These are phyloP conservation scores for Leptoclinus maculatus DNA, from an alignment of 2,797 vertebrate genomes.

Conservation along the genomic window DNA sequence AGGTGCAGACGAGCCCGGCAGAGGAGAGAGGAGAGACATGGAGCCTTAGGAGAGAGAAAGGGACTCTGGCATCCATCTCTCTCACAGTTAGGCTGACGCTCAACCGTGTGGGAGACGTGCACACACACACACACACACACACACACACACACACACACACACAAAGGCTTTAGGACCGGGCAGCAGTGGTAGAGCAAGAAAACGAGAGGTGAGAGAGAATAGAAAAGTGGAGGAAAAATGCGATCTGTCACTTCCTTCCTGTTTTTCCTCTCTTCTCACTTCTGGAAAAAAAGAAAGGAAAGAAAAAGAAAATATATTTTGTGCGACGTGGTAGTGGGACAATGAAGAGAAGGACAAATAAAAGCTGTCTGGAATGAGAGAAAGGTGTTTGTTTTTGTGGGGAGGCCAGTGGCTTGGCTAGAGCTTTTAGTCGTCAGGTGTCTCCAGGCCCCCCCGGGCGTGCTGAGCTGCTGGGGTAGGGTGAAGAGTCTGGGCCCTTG, in stretches of 20 bases:
- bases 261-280: slow-evolving; percentile 55
- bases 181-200: slow-evolving; percentile 55
- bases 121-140: no score
- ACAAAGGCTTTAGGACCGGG: slow-evolving; percentile 30
- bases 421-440: slow-evolving; percentile 81
- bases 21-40: slow-evolving; percentile 71
- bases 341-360: background rate
- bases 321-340: background rate
- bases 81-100: slow-evolving; percentile 68
- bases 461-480: slow-evolving; percentile 64
- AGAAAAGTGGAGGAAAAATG: slow-evolving; percentile 73
- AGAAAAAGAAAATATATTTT: slow-evolving; percentile 56
- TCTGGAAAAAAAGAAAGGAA: slow-evolving; percentile 43
- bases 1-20: slow-evolving; percentile 80
- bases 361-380: background rate
- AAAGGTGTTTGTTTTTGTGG: background rate
- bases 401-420: background rate
- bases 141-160: slow-evolving; percentile 31
- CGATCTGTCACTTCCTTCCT: slow-evolving; percentile 68
- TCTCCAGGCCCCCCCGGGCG: slow-evolving; percentile 75
- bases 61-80: slow-evolving; percentile 85
- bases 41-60: slow-evolving; percentile 77
- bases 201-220: slow-evolving; percentile 68
- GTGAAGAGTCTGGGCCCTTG: slow-evolving; percentile 48
- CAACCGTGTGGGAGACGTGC: slow-evolving; percentile 52